phyloP scores from a whole-genome alignment of 2,888 invertebrate genomes.

The Oscheius onirici region DNA sequence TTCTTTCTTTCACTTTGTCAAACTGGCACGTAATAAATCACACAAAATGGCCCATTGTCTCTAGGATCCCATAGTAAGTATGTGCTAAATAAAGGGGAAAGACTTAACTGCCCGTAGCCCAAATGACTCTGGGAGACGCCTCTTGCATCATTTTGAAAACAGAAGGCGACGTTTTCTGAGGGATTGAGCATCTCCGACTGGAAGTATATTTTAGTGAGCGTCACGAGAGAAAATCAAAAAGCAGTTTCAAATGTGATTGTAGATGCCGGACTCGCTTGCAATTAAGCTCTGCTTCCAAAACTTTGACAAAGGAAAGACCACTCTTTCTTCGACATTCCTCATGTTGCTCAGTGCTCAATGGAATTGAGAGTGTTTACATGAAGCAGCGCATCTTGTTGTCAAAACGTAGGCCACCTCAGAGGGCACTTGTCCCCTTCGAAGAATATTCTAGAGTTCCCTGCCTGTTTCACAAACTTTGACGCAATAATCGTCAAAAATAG shows the following conservation, averaged over 20 bases:
- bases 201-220: not conserved
- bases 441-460: too few species aligned
- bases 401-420: too few species aligned
- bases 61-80: constrained; percentile 8
- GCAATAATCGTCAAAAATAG: too few species aligned
- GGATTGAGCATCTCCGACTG: too few species aligned
- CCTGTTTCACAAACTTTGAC: too few species aligned
- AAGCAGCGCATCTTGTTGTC: too few species aligned
- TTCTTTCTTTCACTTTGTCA: not conserved
- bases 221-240: not conserved
- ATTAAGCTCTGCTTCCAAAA: too few species aligned
- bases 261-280: not conserved
- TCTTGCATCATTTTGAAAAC: not conserved
- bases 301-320: too few species aligned
- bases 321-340: too few species aligned
- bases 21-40: not conserved
- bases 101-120: constrained; percentile 5
- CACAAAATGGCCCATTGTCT: constrained; percentile 15
- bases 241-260: not conserved
- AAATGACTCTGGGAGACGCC: not conserved
- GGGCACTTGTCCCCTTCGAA: too few species aligned
- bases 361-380: too few species aligned
- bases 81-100: constrained; percentile 17
- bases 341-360: too few species aligned
- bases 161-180: not conserved